Conservation (phyloP, 1,140 invertebrate genomes). For the Dermatophagoides farinae region DNA sequence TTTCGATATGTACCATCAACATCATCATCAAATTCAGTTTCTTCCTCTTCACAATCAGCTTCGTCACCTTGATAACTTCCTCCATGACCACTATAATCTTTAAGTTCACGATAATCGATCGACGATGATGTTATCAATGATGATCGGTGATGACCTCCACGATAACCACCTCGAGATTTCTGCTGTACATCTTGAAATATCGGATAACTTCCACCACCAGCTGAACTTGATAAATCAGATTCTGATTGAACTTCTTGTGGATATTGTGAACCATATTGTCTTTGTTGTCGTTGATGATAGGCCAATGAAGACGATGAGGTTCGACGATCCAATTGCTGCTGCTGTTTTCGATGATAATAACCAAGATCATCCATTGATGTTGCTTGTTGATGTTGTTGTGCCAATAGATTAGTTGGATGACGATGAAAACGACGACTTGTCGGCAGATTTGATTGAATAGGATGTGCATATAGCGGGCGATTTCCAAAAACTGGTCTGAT, state of each 20-base stretch:
- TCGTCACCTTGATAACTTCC: not conserved
- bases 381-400: not conserved
- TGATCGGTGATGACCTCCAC: not conserved
- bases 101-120: constrained; percentile 1
- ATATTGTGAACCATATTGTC: not conserved
- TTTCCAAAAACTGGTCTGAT: constrained; percentile 11
- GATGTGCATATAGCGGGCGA: constrained; percentile 8
- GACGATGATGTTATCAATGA: not conserved
- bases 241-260: not conserved
- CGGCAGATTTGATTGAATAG: not conserved
- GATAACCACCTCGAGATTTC: too few species aligned
- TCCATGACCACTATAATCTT: not conserved
- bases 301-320: not conserved
- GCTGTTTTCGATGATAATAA: not conserved
- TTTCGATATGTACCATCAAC: not conserved
- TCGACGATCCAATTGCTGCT: not conserved
- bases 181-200: too few species aligned
- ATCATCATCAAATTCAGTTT: constrained; percentile 3
- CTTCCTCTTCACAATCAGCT: not conserved
- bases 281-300: not conserved
- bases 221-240: not conserved
- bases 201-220: not conserved
- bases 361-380: not conserved
- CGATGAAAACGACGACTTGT: not conserved
- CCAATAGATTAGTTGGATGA: not conserved